Percentiles rank a stretch among this genome's conserved stretches.
Conservation (phyloP, 92 coral and sea anemone genomes). For the Zoanthus solanderi region DNA sequence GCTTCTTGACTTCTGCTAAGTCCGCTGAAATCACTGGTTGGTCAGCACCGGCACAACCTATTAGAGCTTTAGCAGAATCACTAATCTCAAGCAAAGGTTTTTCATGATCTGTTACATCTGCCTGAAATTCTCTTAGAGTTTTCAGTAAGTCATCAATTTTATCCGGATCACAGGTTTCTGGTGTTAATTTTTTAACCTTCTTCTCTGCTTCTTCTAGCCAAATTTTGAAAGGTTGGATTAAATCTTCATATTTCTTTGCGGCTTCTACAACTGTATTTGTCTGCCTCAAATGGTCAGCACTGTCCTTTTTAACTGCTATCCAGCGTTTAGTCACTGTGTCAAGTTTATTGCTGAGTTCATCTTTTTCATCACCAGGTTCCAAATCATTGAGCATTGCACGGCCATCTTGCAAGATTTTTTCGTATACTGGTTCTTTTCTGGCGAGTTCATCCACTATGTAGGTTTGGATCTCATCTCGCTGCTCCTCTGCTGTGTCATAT, state of each 20-base stretch:
- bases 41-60: conserved; percentile 79
- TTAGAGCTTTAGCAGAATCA: conserved; percentile 68
- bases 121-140: conserved; percentile 62
- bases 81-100: conserved; percentile 69
- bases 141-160: conserved; percentile 72
- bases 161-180: conserved; percentile 69
- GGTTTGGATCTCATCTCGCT: conserved; percentile 72
- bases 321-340: conserved; percentile 83
- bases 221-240: conserved; percentile 71
- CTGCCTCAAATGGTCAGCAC: conserved; percentile 69
- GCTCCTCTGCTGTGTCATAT: conserved; percentile 73
- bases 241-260: conserved; percentile 76
- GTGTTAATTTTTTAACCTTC: conserved; percentile 71
- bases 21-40: conserved; percentile 88
- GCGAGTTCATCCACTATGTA: conserved; percentile 66
- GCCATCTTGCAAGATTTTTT: conserved; percentile 90
- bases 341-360: conserved; percentile 76
- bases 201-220: conserved; percentile 95
- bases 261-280: conserved; percentile 86
- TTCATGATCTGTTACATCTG: conserved; percentile 79
- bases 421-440: conserved; percentile 89
- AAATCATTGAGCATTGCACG: conserved; percentile 76
- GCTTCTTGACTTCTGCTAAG: conserved; percentile 79
- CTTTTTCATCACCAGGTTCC: conserved; percentile 89
- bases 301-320: conserved; percentile 77